Conservation (phyloP, 1,140 invertebrate species). For the Lordiphosa clarofinis region DNA sequence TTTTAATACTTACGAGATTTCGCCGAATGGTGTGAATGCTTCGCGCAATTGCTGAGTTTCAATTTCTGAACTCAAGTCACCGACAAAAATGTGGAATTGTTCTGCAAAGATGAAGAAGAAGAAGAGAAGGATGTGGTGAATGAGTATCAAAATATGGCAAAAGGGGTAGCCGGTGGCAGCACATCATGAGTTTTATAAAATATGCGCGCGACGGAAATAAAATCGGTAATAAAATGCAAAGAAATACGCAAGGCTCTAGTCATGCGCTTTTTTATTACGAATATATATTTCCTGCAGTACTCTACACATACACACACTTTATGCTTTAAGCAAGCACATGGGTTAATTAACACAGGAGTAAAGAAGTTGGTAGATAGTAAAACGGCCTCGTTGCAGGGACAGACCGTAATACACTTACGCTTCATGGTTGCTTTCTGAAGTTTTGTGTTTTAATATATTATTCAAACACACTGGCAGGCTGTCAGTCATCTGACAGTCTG, state of each 20-base stretch:
- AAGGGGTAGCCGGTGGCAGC: slow-evolving; percentile 19
- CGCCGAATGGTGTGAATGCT: slow-evolving; percentile 98
- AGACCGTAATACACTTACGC: too few relatives aligned
- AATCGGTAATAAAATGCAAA: slow-evolving; percentile 30
- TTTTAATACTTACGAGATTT: slow-evolving; percentile 90
- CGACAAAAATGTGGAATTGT: slow-evolving; percentile 99
- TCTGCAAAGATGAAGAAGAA: slow-evolving; percentile 82
- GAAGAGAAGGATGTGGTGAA: slow-evolving; percentile 5
- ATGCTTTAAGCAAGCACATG: too few relatives aligned
- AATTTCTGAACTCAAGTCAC: slow-evolving; percentile 98
- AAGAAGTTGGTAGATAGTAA: too few relatives aligned
- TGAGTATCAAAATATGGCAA: slow-evolving; percentile 26
- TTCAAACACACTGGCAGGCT: too few relatives aligned
- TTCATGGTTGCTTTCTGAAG: too few relatives aligned
- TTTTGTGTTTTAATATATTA: too few relatives aligned
- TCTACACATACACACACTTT: too few relatives aligned
- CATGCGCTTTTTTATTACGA: slow-evolving; percentile 38
- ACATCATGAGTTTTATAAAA: slow-evolving; percentile 42
- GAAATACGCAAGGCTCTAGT: slow-evolving; percentile 37
- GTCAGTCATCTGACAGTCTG: too few relatives aligned
- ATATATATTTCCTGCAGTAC: slow-evolving; percentile 27
- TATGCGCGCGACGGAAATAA: slow-evolving; percentile 47
- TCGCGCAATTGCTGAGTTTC: slow-evolving; percentile 98
- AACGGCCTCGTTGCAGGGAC: too few relatives aligned
- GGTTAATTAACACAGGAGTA: too few relatives aligned